Evolutionary conservation across 2,888 invertebrate genomes (phyloP), one percentile per base, ranked within the genome.

Genomic region (Lacanobia wlatinum): DNA sequence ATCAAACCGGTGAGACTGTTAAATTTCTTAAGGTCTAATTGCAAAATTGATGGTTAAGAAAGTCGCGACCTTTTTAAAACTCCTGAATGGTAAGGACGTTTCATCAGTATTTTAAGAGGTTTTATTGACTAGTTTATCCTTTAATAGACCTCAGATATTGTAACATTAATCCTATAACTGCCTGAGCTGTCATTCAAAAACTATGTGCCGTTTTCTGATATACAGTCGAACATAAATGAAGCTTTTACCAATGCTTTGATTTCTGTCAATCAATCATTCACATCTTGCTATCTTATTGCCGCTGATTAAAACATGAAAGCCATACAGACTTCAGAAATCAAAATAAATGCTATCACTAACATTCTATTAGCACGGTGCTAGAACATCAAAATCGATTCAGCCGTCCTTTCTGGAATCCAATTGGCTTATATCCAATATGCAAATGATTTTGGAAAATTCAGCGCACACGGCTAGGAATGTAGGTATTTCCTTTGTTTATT

Each of bases 1-100:
- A 78, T 95, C 10, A 91, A 92, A 70, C 95, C 95, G 76, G 96
- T 95, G 77, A 90, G 87, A 23, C 0, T 43, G 1, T 18, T 1
- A 50, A 28, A n/a, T n/a, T 59, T 3, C 43, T 50, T 62, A 23
- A 38, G n/a, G 23, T 52, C 18, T 52, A 40, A n/a, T n/a, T n/a
- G n/a, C n/a, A n/a, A n/a, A n/a, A n/a, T n/a, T n/a, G 8, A 43
- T 53, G 1, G n/a, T 23, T 5, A 6, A 16, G 2, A 46, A 40
- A 21, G 10, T 40, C 2, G 10, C 16, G 16, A 46, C 5, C 46
- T 46, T 46, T 5, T n/a, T n/a, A n/a, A 46, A 16, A 14, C 46
- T 6, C 3, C 16, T 46, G 2, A 46, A 2, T 10, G 40, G 40
- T 40, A 10, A 40, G 5, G 34, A 34, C 34, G 6, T 34, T 4